phyloP scores from a whole-genome alignment of 1,140 invertebrate species.

The Scaptomyza hsui region DNA sequence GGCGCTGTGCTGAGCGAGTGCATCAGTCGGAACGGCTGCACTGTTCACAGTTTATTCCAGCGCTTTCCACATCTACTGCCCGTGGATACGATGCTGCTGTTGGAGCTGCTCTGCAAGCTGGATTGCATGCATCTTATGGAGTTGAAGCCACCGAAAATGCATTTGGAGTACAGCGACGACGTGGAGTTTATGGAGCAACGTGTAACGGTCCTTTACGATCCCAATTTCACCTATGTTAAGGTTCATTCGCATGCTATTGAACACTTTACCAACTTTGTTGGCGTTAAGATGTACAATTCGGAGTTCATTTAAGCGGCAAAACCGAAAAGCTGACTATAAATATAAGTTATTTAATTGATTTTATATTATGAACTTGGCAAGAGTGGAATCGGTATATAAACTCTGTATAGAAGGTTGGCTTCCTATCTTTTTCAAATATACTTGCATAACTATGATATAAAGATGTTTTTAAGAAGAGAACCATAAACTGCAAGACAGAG shows the following conservation, averaged over 20 bases:
- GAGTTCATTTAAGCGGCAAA: constrained; percentile 84
- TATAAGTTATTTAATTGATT: not conserved
- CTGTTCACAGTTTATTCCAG: constrained; percentile 85
- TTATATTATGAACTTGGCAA: not conserved
- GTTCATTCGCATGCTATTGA: constrained; percentile 84
- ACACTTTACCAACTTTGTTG: constrained; percentile 86
- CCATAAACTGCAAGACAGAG: too few relatives aligned
- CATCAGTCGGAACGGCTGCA: constrained; percentile 86
- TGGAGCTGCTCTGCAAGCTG: constrained; percentile 66
- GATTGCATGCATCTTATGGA: constrained; percentile 64
- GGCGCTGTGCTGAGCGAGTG: constrained; percentile 88
- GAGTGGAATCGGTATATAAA: not conserved
- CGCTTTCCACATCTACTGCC: constrained; percentile 85
- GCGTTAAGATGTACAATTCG: constrained; percentile 85
- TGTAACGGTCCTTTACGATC: constrained; percentile 63
- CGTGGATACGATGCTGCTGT: constrained; percentile 73
- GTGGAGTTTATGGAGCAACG: constrained; percentile 49
- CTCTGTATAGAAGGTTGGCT: not conserved
- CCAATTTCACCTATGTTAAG: constrained; percentile 57
- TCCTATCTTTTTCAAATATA: not conserved
- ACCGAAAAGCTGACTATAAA: not conserved
- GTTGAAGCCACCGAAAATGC: constrained; percentile 30
- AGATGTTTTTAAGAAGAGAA: too few relatives aligned
- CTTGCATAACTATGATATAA: too few relatives aligned
- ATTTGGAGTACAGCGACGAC: constrained; percentile 49